Conservation (phyloP, 2,888 invertebrate species). For the Syrphus vitripennis region DNA sequence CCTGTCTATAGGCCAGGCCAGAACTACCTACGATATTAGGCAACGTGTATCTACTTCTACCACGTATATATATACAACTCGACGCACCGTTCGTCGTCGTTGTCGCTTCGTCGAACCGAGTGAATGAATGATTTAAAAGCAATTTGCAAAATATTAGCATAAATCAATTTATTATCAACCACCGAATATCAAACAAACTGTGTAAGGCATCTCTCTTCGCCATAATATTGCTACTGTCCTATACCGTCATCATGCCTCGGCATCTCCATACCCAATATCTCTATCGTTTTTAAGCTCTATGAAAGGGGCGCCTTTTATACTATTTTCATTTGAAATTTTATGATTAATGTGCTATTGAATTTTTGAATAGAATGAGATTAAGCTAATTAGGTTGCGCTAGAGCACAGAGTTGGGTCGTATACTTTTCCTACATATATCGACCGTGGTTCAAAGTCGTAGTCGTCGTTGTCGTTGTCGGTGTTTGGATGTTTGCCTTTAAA, state of each 20-base stretch:
- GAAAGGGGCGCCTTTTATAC: not conserved
- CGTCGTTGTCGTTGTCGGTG: not conserved
- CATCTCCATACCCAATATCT: not conserved
- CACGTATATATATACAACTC: not conserved
- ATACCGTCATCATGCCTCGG: not conserved
- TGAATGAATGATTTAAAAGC: slow-evolving; percentile 61
- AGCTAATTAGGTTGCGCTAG: slow-evolving; percentile 60
- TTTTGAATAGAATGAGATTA: slow-evolving; percentile 68
- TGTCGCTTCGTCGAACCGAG: too few species aligned
- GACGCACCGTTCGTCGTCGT: too few species aligned
- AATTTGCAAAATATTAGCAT: slow-evolving; percentile 71
- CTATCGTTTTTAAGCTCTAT: not conserved
- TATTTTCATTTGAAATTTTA: slow-evolving; percentile 48
- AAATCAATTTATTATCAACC: slow-evolving; percentile 70
- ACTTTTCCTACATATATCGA: too few species aligned
- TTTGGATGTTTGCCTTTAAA: not conserved
- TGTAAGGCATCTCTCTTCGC: not conserved
- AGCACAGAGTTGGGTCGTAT: too few species aligned
- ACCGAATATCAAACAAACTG: slow-evolving; percentile 64
- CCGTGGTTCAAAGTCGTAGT: too few species aligned
- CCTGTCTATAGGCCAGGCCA: not conserved
- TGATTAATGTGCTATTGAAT: slow-evolving; percentile 70
- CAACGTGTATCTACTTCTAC: too few species aligned
- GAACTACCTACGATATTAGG: not conserved
- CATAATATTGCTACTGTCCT: not conserved